Evolutionary conservation across 2,113 vertebrate species (phyloP), one percentile per base, ranked within the genome.

Genomic region (Porphyrio hochstetteri): DNA sequence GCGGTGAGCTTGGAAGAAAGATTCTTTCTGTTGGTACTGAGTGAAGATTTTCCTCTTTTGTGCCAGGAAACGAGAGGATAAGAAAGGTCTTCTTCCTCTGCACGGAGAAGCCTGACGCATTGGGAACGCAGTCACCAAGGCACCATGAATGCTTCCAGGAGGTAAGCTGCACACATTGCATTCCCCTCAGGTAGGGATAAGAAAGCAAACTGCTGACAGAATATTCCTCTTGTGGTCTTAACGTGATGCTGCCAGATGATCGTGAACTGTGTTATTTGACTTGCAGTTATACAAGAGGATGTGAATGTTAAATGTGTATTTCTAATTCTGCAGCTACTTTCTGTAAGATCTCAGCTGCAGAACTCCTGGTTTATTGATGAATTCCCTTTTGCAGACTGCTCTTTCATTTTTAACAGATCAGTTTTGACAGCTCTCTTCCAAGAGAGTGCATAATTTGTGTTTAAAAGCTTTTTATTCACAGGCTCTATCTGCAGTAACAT

Each of bases 71-170:
- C 16, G 25, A 72, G 18, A 70, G n/a, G 57, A 90, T 55, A n/a
- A 69, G 90, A 85, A 86, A 68, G 33, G 44, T 25, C 50, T 42
- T 82, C 59, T 63, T 59, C 44, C 35, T 61, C 68, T 44, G 33
- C 52, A 64, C 52, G 82, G 79, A 90, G 56, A 88, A 89, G 69
- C 68, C 53, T 63, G 67, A 76, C 57, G 16, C 82, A 70, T 28
- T 82, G 57, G 55, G 68, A 79, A 29, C 55, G 40, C 31, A 44
- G 8, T 67, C 76, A 68, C 35, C 38, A 64, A 57, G 78, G 35
- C 77, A 86, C 14, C 86, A 97, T 97, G 97, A 97, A 97, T 72
- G 92, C 76, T 63, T 96, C 87, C 52, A 96, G 97, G 42, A 97
- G 97, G 97, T 97, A 97, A 96, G 97, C 25, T 75, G 53, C 48